phyloP scores from a whole-genome alignment of 1,140 invertebrate genomes.

The Atta texana region DNA sequence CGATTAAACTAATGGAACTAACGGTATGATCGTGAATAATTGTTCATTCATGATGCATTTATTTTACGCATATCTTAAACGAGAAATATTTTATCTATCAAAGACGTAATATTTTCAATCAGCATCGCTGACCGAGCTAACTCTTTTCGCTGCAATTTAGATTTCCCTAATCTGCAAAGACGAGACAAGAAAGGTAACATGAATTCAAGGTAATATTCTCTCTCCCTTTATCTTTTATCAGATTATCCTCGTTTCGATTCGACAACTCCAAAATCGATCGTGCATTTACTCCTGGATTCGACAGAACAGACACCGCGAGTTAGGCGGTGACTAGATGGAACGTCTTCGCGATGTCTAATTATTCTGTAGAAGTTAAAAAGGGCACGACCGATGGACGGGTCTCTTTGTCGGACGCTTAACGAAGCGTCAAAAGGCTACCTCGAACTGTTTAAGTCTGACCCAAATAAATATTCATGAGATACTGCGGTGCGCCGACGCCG shows the following conservation, averaged over 20 bases:
- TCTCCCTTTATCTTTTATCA: not conserved
- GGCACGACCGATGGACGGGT: not conserved
- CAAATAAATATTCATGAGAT: slow-evolving; percentile 73
- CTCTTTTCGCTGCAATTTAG: slow-evolving; percentile 19
- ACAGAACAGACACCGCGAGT: slow-evolving; percentile 7
- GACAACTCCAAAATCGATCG: slow-evolving; percentile 31
- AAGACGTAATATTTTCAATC: slow-evolving; percentile 32
- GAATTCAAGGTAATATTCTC: slow-evolving; percentile 10
- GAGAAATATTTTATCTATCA: slow-evolving; percentile 8
- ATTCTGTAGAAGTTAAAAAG: slow-evolving; percentile 62
- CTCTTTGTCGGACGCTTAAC: slow-evolving; percentile 67
- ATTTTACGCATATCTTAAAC: not conserved
- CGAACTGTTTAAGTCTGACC: slow-evolving; percentile 63
- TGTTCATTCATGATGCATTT: too few species aligned
- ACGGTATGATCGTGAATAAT: not conserved
- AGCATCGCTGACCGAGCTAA: not conserved
- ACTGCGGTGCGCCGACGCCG: not conserved
- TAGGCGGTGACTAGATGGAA: slow-evolving; percentile 25
- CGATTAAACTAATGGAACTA: not conserved
- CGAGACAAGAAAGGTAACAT: slow-evolving; percentile 14
- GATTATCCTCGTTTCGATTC: not conserved
- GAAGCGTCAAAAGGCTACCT: slow-evolving; percentile 69
- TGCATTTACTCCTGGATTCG: slow-evolving; percentile 3
- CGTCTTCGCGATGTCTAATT: slow-evolving; percentile 65
- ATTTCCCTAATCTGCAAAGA: slow-evolving; percentile 44